Conservation (phyloP, 1,140 invertebrate genomes). For the Mya arenaria region DNA sequence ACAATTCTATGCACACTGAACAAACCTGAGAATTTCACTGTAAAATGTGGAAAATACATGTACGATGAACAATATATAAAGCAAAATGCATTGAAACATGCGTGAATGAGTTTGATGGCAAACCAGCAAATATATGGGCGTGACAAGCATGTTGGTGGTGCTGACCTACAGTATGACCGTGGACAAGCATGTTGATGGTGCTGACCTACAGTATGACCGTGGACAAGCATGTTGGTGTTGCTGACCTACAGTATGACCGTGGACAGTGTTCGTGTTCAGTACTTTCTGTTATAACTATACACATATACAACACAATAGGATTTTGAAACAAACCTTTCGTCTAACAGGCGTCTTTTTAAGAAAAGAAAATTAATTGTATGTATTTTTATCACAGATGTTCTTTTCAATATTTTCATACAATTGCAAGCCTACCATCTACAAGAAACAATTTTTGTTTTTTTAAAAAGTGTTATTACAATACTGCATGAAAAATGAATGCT, state of each 20-base stretch:
- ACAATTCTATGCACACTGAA: neutral
- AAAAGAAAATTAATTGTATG: neutral
- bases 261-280: neutral
- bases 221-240: too few relatives aligned
- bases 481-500: too few relatives aligned
- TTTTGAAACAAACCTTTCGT: conserved; percentile 20
- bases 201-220: too few relatives aligned
- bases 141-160: too few relatives aligned
- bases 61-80: conserved; percentile 6
- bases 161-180: too few relatives aligned
- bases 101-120: neutral
- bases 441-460: too few relatives aligned
- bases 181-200: too few relatives aligned
- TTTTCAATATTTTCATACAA: neutral
- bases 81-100: too few relatives aligned
- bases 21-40: conserved; percentile 38
- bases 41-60: conserved; percentile 7
- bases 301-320: neutral
- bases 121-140: neutral
- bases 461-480: too few relatives aligned
- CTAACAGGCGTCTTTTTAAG: conserved; percentile 13
- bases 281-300: neutral
- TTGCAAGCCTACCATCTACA: too few relatives aligned
- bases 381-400: neutral
- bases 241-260: too few relatives aligned